These are phyloP conservation scores for Nothobranchius kuhntae DNA, from an alignment of 2,113 vertebrate genomes.

Conservation along the genomic window DNA sequence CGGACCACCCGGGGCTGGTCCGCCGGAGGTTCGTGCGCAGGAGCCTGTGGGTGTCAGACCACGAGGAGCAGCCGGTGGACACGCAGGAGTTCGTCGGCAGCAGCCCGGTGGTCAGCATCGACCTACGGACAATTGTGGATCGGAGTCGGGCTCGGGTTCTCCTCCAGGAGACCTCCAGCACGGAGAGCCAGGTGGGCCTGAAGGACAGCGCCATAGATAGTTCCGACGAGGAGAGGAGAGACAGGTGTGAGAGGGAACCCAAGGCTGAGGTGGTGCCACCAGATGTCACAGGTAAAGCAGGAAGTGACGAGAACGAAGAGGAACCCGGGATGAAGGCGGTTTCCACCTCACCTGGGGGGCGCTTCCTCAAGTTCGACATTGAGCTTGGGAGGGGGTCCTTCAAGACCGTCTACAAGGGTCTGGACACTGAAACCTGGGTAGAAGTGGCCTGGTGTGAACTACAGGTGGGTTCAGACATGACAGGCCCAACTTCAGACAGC, in stretches of 20 bases:
- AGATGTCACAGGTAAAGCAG: slow-evolving; percentile 77
- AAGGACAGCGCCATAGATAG: slow-evolving; percentile 61
- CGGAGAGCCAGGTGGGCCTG: slow-evolving; percentile 58
- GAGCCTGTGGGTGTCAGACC: slow-evolving; percentile 90
- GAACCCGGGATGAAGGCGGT: slow-evolving; percentile 96
- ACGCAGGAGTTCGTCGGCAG: slow-evolving; percentile 76
- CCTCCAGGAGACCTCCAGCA: slow-evolving; percentile 54
- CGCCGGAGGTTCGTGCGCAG: slow-evolving; percentile 90
- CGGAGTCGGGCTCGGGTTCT: slow-evolving; percentile 61
- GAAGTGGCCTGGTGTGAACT: slow-evolving; percentile 99
- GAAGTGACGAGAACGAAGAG: slow-evolving; percentile 88
- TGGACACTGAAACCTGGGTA: slow-evolving; percentile 98
- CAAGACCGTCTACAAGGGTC: slow-evolving; percentile 97
- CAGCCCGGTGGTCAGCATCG: slow-evolving; percentile 58
- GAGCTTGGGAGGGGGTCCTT: slow-evolving; percentile 97
- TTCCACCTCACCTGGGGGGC: slow-evolving; percentile 92
- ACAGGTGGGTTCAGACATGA: slow-evolving; percentile 84
- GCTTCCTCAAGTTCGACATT: slow-evolving; percentile 99
- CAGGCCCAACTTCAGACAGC: neutral
- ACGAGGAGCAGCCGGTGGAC: slow-evolving; percentile 85
- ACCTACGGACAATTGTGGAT: slow-evolving; percentile 73
- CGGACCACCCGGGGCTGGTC: slow-evolving; percentile 74
- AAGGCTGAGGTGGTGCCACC: slow-evolving; percentile 60
- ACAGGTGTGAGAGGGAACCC: slow-evolving; percentile 42
- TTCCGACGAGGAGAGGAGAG: slow-evolving; percentile 61